A percentile compares a stretch with the other conserved stretches of the same genome.
Evolutionary conservation across 1,140 invertebrate genomes (phyloP).

Genomic region (Drosophila sucinea): DNA sequence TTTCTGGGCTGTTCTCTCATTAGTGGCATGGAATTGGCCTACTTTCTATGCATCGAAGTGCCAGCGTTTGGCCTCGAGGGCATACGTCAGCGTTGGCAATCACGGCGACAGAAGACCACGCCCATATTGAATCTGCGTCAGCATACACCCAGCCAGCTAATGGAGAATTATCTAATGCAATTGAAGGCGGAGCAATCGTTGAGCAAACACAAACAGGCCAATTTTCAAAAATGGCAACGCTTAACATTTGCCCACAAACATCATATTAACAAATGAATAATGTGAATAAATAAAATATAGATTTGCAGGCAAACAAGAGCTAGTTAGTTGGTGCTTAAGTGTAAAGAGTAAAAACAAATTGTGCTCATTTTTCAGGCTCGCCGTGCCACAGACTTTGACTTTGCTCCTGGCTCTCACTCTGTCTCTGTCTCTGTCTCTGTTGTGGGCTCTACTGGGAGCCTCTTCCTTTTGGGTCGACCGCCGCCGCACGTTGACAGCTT

Average conservation of each 20-base stretch:
- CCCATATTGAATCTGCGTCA: slow-evolving; percentile 50
- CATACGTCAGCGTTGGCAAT: slow-evolving; percentile 45
- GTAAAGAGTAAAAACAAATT: slow-evolving; percentile 58
- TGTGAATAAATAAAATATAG: slow-evolving; percentile 62
- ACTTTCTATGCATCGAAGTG: slow-evolving; percentile 86
- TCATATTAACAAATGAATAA: slow-evolving; percentile 68
- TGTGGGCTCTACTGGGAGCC: slow-evolving; percentile 3
- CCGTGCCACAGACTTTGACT: slow-evolving; percentile 8
- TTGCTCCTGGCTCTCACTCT: slow-evolving; percentile 11
- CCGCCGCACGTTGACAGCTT: slow-evolving; percentile 73
- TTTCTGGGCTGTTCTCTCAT: slow-evolving; percentile 90
- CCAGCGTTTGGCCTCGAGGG: slow-evolving; percentile 54
- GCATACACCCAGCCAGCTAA: slow-evolving; percentile 52
- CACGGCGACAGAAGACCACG: slow-evolving; percentile 31
- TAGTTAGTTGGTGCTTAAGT: slow-evolving; percentile 43
- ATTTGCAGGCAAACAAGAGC: slow-evolving; percentile 48
- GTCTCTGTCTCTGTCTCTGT: background rate
- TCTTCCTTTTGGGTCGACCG: slow-evolving; percentile 23
- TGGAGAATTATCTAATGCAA: slow-evolving; percentile 66
- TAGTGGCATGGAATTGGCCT: slow-evolving; percentile 88
- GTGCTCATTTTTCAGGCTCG: slow-evolving; percentile 71
- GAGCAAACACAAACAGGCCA: slow-evolving; percentile 23
- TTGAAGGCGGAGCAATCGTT: slow-evolving; percentile 43
- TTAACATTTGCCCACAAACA: slow-evolving; percentile 59
- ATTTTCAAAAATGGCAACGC: slow-evolving; percentile 65